A percentile compares a stretch with the other conserved stretches of the same genome.
Evolutionary conservation across 2,797 vertebrate genomes (phyloP).

Genomic region (Argya squamiceps): DNA sequence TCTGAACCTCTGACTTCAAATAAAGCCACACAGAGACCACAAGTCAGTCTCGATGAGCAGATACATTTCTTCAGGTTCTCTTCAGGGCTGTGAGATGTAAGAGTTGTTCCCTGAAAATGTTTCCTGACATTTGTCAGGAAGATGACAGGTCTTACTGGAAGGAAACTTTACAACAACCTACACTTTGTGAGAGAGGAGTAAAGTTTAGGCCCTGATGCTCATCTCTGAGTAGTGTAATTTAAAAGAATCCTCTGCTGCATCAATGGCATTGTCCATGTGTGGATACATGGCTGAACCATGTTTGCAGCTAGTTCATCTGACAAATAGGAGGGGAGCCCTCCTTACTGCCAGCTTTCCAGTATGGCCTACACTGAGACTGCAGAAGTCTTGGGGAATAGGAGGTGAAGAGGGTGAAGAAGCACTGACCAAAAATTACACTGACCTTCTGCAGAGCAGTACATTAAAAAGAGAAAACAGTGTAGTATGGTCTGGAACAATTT

Average conservation of each 20-base stretch:
- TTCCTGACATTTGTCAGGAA: not conserved
- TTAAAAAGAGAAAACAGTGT: not conserved
- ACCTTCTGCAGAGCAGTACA: not conserved
- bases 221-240: not conserved
- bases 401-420: not conserved
- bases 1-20: not conserved
- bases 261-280: not conserved
- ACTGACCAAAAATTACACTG: not conserved
- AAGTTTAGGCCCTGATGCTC: not conserved
- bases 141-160: not conserved
- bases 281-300: not conserved
- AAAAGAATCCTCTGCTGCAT: not conserved
- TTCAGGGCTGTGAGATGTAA: not conserved
- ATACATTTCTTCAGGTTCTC: not conserved
- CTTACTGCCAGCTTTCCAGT: not conserved
- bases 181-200: not conserved
- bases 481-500: not conserved
- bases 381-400: not conserved
- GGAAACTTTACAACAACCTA: not conserved
- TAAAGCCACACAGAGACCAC: not conserved
- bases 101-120: not conserved
- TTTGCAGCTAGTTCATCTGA: not conserved
- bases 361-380: not conserved
- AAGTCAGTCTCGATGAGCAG: not conserved
- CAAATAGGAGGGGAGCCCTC: not conserved